These are phyloP conservation scores for Neotoxoptera formosana DNA, from an alignment of 1,140 invertebrate genomes.

Conservation along the genomic window DNA sequence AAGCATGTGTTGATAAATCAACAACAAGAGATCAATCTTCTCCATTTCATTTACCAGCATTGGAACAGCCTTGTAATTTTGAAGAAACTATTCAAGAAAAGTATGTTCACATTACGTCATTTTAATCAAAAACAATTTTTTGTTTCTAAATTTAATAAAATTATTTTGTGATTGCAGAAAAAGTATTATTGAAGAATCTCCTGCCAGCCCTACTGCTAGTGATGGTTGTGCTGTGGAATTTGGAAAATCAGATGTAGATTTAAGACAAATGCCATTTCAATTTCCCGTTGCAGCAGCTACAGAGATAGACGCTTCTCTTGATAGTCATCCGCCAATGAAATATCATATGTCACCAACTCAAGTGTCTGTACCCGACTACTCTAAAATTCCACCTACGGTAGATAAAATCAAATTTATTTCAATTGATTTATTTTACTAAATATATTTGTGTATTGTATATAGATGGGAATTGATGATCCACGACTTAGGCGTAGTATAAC, in stretches of 20 bases:
- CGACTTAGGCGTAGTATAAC: conserved; percentile 48
- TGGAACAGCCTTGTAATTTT: conserved; percentile 14
- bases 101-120: background rate
- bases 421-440: background rate
- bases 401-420: background rate
- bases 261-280: conserved; percentile 78
- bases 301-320: conserved; percentile 83
- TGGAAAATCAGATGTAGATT: conserved; percentile 67
- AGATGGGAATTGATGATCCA: conserved; percentile 56
- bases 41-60: conserved; percentile 40
- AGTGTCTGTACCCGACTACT: conserved; percentile 60
- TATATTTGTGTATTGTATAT: background rate
- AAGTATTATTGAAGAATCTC: conserved; percentile 47
- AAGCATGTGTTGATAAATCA: conserved; percentile 28
- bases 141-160: background rate
- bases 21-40: conserved; percentile 4
- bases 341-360: conserved; percentile 59
- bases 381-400: conserved; percentile 53
- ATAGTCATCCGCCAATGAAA: conserved; percentile 73
- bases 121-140: background rate
- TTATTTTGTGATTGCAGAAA: background rate
- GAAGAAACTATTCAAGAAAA: conserved; percentile 30
- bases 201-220: conserved; percentile 32
- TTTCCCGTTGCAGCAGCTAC: conserved; percentile 76
- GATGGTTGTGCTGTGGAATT: conserved; percentile 34